Evolutionary conservation across 2,797 vertebrate genomes (phyloP).

Genomic region (Chaetodon trifasciatus): DNA sequence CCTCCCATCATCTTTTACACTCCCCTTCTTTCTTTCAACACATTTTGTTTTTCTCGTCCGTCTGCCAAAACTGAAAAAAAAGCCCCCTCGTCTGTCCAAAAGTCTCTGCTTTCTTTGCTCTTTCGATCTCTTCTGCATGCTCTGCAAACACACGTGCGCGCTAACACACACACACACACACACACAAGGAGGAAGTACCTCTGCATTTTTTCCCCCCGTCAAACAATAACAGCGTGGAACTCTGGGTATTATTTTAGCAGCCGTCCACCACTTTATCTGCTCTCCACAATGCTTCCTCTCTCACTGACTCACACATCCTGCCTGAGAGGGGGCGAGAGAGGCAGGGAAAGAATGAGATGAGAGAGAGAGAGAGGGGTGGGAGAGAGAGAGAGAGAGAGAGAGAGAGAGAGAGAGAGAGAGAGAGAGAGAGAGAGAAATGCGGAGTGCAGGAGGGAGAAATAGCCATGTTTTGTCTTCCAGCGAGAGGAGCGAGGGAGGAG

Average conservation of each 20-base stretch:
- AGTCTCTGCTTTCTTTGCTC: conserved; percentile 57
- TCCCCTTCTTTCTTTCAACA: conserved; percentile 71
- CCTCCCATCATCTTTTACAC: conserved; percentile 59
- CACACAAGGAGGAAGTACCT: conserved; percentile 79
- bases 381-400: neutral
- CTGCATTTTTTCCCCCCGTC: conserved; percentile 76
- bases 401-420: conserved; percentile 36
- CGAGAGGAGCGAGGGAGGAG: conserved; percentile 66
- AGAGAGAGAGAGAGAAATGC: conserved; percentile 32
- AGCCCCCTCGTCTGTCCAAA: conserved; percentile 42
- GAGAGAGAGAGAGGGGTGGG: too few species aligned
- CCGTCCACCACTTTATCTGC: conserved; percentile 91
- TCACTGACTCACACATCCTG: conserved; percentile 83
- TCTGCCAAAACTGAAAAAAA: conserved; percentile 40
- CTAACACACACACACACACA: conserved; percentile 7
- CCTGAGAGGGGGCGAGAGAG: conserved; percentile 51
- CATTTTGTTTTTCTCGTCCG: conserved; percentile 64
- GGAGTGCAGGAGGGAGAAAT: conserved; percentile 68
- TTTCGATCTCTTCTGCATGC: conserved; percentile 53
- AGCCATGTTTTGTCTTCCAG: conserved; percentile 77
- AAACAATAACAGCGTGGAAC: conserved; percentile 87
- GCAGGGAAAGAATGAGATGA: conserved; percentile 43
- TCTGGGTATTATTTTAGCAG: conserved; percentile 88
- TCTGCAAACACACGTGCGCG: conserved; percentile 47
- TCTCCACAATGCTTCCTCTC: conserved; percentile 90